phyloP scores from a whole-genome alignment of 1,140 invertebrate genomes.

The Papilio aristodemus region DNA sequence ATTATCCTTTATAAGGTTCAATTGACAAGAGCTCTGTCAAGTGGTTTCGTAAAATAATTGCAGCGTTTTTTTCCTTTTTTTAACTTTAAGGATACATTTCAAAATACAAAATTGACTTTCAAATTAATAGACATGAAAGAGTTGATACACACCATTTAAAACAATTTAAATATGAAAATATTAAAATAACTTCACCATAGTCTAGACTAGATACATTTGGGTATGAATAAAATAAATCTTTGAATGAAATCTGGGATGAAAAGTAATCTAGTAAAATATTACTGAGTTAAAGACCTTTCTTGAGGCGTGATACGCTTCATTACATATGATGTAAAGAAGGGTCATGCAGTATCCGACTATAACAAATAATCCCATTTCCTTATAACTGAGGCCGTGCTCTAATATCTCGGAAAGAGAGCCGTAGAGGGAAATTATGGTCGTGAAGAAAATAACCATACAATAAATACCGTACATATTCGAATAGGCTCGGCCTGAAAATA shows the following conservation, averaged over 20 bases:
- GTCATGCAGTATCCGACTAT: constrained; percentile 85
- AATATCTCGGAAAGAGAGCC: constrained; percentile 85
- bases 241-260: neutral
- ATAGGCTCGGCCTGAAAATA: constrained; percentile 81
- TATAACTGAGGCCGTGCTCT: constrained; percentile 84
- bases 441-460: constrained; percentile 85
- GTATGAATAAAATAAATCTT: neutral
- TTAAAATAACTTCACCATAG: too few relatives aligned
- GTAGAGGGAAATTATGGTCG: constrained; percentile 85
- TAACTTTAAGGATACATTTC: neutral
- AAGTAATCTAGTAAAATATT: constrained; percentile 31
- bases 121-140: too few relatives aligned
- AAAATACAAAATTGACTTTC: too few relatives aligned
- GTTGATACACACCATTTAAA: too few relatives aligned
- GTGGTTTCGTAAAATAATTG: neutral
- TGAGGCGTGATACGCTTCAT: constrained; percentile 84
- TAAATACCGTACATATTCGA: constrained; percentile 87
- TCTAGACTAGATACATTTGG: neutral
- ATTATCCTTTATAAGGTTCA: neutral
- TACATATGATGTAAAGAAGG: constrained; percentile 85
- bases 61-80: neutral
- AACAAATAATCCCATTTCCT: constrained; percentile 85
- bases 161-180: too few relatives aligned
- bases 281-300: constrained; percentile 70
- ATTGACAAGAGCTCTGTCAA: too few relatives aligned